Conservation (phyloP, 2,888 invertebrate species). For the Saturnia pavonia region DNA sequence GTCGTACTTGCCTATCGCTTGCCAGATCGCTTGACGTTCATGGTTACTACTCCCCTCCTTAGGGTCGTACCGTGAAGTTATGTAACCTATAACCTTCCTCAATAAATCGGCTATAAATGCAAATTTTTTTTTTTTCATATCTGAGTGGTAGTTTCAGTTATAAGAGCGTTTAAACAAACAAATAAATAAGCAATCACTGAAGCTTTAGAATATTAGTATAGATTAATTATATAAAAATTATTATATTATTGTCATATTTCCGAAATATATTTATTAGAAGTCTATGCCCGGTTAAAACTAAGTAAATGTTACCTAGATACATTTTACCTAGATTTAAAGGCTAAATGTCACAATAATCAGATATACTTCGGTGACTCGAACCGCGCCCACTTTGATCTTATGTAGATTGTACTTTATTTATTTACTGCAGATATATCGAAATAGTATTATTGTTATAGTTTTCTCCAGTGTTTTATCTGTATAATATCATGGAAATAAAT, state of each 20-base stretch:
- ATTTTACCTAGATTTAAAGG: not conserved
- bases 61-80: no score
- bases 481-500: not conserved
- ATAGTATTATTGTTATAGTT: not conserved
- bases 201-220: no score
- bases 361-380: not conserved
- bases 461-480: not conserved
- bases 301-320: not conserved
- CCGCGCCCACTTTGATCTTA: slow-evolving; percentile 1
- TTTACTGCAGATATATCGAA: not conserved
- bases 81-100: no score
- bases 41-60: no score
- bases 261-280: not conserved
- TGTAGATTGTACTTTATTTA: not conserved
- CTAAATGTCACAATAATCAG: not conserved
- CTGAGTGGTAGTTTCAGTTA: no score
- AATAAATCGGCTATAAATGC: no score
- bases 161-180: no score
- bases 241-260: not conserved
- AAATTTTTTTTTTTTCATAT: no score
- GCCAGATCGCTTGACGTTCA: no score
- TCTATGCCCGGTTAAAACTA: not conserved
- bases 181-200: no score
- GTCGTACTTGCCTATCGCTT: no score
- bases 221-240: no score